Conservation (phyloP, 2,888 invertebrate species). For the Andrena chrysosceles region DNA sequence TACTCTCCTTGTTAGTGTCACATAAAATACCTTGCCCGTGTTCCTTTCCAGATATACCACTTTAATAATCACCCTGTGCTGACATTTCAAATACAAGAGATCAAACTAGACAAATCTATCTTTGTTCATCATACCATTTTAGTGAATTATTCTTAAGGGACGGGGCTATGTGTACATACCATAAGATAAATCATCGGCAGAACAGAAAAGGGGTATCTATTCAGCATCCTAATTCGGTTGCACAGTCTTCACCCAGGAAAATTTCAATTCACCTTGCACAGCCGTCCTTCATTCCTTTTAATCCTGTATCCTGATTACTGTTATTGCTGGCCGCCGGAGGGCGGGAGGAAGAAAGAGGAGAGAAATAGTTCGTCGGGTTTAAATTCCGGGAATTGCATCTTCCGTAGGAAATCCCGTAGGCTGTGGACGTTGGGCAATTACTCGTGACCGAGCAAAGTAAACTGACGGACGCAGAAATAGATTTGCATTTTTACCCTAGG, state of each 20-base stretch:
- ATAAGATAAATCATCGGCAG: constrained; percentile 6
- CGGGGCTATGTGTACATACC: neutral
- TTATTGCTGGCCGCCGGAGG: constrained; percentile 44
- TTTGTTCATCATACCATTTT: neutral
- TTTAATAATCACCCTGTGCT: neutral
- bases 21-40: too few relatives aligned
- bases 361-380: constrained; percentile 62
- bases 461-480: constrained; percentile 63
- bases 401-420: constrained; percentile 61
- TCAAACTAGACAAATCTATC: neutral
- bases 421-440: constrained; percentile 68
- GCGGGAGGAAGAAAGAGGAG: constrained; percentile 5
- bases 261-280: constrained; percentile 52
- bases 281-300: constrained; percentile 48
- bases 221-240: constrained; percentile 34
- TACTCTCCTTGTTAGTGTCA: too few relatives aligned
- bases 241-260: constrained; percentile 7
- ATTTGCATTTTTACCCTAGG: constrained; percentile 65
- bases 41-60: too few relatives aligned
- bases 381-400: constrained; percentile 65
- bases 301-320: constrained; percentile 65
- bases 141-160: neutral
- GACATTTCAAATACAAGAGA: neutral
- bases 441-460: constrained; percentile 64
- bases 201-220: constrained; percentile 9